Evolutionary conservation across 2,113 vertebrate genomes (phyloP).

Genomic region (Cercocebus atys): DNA sequence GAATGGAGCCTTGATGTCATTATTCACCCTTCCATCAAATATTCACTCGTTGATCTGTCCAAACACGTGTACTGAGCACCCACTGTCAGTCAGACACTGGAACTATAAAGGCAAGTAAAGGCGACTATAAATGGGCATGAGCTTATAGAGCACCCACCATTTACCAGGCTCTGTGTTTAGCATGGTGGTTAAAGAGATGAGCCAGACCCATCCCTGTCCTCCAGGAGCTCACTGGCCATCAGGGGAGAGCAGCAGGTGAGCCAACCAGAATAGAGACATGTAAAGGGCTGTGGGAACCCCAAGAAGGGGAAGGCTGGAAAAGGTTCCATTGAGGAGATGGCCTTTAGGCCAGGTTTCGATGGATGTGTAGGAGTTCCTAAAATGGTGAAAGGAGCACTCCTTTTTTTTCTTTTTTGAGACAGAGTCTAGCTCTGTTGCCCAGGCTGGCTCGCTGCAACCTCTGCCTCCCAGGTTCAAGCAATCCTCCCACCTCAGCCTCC

Average conservation of each 20-base stretch:
- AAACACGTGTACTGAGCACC: no score
- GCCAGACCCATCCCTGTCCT: neutral
- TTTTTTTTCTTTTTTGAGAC: no score
- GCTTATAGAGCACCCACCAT: neutral
- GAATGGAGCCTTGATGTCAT: neutral
- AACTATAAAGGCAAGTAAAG: neutral
- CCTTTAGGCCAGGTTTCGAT: neutral
- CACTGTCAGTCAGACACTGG: neutral
- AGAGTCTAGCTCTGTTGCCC: no score
- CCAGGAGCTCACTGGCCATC: neutral
- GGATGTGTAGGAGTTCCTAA: neutral
- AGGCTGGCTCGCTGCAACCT: no score
- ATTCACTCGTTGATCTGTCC: neutral
- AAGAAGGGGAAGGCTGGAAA: neutral
- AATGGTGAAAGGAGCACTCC: neutral
- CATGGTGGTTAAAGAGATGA: neutral
- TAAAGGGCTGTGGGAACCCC: neutral
- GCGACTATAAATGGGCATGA: neutral
- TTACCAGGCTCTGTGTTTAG: neutral
- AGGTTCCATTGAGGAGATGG: neutral
- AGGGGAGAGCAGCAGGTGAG: neutral
- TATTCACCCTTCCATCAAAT: neutral
- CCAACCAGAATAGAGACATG: neutral
- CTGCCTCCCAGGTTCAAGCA: no score
- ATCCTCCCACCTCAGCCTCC: no score